A percentile compares a stretch with the other conserved stretches of the same genome.
phyloP scores from a whole-genome alignment of 2,797 vertebrate species.

The Emys orbicularis region DNA sequence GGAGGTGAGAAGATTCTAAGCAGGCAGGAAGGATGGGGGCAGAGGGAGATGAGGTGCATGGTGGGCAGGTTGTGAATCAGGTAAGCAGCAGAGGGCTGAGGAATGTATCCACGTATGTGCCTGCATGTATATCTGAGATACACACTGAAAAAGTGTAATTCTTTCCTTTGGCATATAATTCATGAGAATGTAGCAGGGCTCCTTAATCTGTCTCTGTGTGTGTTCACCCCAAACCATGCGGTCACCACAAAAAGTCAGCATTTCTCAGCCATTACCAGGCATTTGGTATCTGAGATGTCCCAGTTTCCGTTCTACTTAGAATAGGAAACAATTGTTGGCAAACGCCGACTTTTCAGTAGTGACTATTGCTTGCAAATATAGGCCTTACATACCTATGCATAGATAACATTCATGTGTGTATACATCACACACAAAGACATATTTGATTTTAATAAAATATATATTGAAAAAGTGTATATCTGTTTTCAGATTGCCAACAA shows the following conservation, averaged over 20 bases:
- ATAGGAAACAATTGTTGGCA: neutral
- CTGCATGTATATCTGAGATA: neutral
- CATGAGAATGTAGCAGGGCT: neutral
- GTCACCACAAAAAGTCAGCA: neutral
- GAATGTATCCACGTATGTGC: neutral
- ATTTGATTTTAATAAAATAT: slow-evolving; percentile 40
- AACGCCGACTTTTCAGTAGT: neutral
- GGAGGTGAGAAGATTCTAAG: neutral
- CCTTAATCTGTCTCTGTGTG: neutral
- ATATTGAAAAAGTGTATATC: neutral
- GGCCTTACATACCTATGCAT: neutral
- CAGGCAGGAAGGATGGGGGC: neutral
- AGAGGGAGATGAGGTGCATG: neutral
- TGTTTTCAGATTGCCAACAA: neutral
- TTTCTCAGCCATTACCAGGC: neutral
- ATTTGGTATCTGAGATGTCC: neutral
- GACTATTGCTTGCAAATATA: neutral
- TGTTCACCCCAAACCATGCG: neutral
- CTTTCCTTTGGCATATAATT: neutral
- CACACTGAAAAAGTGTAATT: neutral
- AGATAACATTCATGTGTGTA: slow-evolving; percentile 37
- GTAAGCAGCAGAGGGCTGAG: neutral
- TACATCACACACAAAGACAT: slow-evolving; percentile 8
- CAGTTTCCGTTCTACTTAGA: slow-evolving; percentile 22
- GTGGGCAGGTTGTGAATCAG: neutral